These are phyloP conservation scores for Abscondita cerata DNA, from an alignment of 2,888 invertebrate genomes.

Conservation along the genomic window DNA sequence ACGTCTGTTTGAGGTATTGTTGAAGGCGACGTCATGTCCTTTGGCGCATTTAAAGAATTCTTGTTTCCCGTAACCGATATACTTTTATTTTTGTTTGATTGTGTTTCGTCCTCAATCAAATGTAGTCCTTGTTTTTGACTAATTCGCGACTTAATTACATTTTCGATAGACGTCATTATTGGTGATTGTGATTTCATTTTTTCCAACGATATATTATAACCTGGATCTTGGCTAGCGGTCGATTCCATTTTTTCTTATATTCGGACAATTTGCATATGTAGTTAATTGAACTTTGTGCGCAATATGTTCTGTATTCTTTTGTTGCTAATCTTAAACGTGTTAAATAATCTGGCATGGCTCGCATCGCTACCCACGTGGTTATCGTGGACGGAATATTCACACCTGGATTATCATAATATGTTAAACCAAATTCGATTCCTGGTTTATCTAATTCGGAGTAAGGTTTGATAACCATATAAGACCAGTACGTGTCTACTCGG, in stretches of 20 bases:
- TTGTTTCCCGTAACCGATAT: slow-evolving; percentile 18
- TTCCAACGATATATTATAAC: background rate
- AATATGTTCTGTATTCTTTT: slow-evolving; percentile 65
- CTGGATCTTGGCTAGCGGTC: slow-evolving; percentile 9
- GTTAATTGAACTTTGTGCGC: slow-evolving; percentile 45
- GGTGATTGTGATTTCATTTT: slow-evolving; percentile 14
- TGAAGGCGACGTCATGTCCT: slow-evolving; percentile 44
- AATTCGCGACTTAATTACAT: background rate
- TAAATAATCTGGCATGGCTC: slow-evolving; percentile 80
- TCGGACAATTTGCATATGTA: slow-evolving; percentile 23
- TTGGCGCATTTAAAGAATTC: slow-evolving; percentile 21
- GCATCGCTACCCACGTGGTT: slow-evolving; percentile 76
- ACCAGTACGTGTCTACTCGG: slow-evolving; percentile 83
- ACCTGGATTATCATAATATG: slow-evolving; percentile 89
- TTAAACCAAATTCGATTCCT: slow-evolving; percentile 83
- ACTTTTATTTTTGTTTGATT: slow-evolving; percentile 5
- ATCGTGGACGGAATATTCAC: slow-evolving; percentile 75
- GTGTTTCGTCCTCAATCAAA: slow-evolving; percentile 5
- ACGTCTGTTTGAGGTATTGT: slow-evolving; percentile 53
- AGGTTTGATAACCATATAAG: slow-evolving; percentile 84
- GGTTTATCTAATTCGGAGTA: slow-evolving; percentile 65
- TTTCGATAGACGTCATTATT: background rate
- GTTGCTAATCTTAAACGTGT: slow-evolving; percentile 74
- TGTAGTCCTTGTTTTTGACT: background rate
- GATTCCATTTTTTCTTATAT: slow-evolving; percentile 1